Evolutionary conservation across 2,797 vertebrate species (phyloP), one percentile per base, ranked within the genome.

Genomic region (Gila robusta): DNA sequence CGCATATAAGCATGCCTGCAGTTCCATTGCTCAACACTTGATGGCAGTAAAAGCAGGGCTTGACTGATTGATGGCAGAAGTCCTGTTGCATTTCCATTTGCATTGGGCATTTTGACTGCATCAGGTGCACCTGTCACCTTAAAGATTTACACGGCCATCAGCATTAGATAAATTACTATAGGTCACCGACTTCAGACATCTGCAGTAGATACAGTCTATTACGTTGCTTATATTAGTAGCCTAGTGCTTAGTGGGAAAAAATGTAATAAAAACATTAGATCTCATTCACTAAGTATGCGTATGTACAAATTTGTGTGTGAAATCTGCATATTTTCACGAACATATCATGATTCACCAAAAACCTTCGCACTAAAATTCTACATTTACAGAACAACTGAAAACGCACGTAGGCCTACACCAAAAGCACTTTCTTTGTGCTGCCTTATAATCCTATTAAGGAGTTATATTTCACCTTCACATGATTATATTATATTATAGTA

Each of bases 11-110:
- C 44, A 8, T 23, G 21, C 16, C 21, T 74, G 62, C 32, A 86
- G 52, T 84, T 59, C 41, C n/a, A n/a, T 6, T 14, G 14, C 10
- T 0, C 0, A 71, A 78, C 91, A 88, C 89, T 78, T 88, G 91
- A 91, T 91, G 91, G 88, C 89, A 91, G 84, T 90, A 69, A 56
- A 77, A 74, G 76, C 79, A 90, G 89, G 72, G 37, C 32, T 19
- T 17, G 59, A 67, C 28, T 14, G 35, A 52, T 28, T 80, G 26
- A 44, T 8, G n/a, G 69, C 32, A 14, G 23, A 72, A 54, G 11
- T 17, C 64, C 64, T 69, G 49, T 26, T 56, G 47, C 35, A n/a
- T 49, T 62, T 54, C n/a, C 11, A 32, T 56, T 28, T 16, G 11
- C n/a, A 62, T 44, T 12, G 26, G 32, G 52, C 76, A 10, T 44